Conservation (phyloP, 64 coral and sea anemone species). For the Anthopleura sola region DNA sequence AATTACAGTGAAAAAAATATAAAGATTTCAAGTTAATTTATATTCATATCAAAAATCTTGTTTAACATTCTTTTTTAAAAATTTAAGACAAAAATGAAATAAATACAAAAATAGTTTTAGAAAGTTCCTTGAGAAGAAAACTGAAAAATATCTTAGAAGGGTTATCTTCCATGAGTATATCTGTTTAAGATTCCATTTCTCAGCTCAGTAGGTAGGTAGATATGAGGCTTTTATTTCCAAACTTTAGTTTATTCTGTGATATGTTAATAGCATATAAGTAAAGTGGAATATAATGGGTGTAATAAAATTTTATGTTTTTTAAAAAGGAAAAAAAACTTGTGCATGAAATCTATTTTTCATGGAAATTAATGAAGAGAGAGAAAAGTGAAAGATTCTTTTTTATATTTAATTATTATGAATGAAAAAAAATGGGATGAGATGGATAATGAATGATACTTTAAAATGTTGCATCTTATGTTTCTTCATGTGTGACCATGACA, state of each 20-base stretch:
- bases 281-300: background rate
- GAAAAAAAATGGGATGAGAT: too few relatives aligned
- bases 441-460: too few relatives aligned
- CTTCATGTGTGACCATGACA: too few relatives aligned
- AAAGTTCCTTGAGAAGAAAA: background rate
- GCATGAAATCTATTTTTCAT: background rate
- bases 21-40: background rate
- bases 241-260: constrained; percentile 29
- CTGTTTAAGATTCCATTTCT: constrained; percentile 11
- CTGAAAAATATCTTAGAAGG: background rate
- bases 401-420: too few relatives aligned
- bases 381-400: background rate
- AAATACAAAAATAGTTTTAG: constrained; percentile 1
- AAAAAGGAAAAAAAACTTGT: background rate
- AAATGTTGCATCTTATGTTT: background rate
- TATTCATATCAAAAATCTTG: background rate
- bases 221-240: constrained; percentile 19
- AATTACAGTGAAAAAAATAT: background rate
- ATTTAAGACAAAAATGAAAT: background rate
- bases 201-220: constrained; percentile 15
- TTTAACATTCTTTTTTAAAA: background rate
- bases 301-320: background rate
- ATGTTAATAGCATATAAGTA: constrained; percentile 38
- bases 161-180: background rate
- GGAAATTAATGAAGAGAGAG: background rate